phyloP scores from a whole-genome alignment of 2,797 vertebrate genomes.

The Furcifer pardalis region DNA sequence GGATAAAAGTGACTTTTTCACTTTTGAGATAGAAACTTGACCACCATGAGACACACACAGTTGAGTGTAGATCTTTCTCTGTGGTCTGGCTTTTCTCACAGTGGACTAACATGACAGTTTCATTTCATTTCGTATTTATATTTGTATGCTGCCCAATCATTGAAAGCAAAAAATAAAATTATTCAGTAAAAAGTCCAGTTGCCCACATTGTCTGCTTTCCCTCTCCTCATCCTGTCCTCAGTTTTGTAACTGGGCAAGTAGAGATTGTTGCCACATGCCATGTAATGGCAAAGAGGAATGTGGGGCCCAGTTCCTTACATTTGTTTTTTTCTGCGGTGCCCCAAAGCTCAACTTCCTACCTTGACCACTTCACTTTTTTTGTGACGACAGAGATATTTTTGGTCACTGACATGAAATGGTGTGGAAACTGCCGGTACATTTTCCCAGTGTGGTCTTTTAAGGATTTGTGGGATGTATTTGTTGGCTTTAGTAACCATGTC shows the following conservation, averaged over 20 bases:
- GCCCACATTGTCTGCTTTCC: neutral
- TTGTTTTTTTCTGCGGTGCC: neutral
- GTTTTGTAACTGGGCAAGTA: neutral
- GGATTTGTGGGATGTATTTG: no score
- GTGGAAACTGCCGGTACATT: neutral
- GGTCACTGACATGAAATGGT: neutral
- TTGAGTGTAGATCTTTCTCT: neutral
- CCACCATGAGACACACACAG: neutral
- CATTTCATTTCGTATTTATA: no score
- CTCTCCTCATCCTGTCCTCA: no score
- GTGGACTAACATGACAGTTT: no score
- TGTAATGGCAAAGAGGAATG: neutral
- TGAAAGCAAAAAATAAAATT: no score
- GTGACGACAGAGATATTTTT: neutral
- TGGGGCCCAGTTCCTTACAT: neutral
- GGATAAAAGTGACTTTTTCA: neutral
- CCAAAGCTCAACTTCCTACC: neutral
- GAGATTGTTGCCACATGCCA: neutral
- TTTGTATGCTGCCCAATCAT: no score
- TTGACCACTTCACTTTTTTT: neutral
- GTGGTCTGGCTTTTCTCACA: no score
- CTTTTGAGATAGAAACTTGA: neutral
- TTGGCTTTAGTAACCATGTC: neutral
- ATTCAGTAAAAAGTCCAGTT: no score
- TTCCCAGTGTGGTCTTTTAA: neutral